Base-by-base conservation (phyloP, 92 coral and sea anemone genomes). In the Umimayanthus kanabou region DNA sequence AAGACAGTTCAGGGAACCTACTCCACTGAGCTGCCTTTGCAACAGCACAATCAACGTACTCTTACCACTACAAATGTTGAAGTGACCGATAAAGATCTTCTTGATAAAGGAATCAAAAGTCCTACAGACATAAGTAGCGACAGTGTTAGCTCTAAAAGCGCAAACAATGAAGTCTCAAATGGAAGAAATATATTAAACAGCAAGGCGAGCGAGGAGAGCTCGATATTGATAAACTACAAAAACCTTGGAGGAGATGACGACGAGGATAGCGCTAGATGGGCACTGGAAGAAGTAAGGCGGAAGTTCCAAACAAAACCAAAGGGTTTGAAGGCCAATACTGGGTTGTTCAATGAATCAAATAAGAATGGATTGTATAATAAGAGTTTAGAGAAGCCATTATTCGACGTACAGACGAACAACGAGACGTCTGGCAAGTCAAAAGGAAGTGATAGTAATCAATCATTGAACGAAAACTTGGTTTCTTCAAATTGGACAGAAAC, bases 181-280 rank as follows among this genome's bases (percentile, higher is more conserved):
- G 76, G 23, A 37, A 25, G 8, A 11, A 43, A 81, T 15, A 22
- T 20, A 16, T 39, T 40, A 37, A 81, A 39, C 2, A 23, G 25
- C 1, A 37, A 42, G 42, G 87, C 70, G 28, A 83, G 42, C 1
- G 53, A 42, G 42, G 87, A 83, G 28, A 83, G 42, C 23, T 42
- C 25, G 25, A 43, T 70, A 55, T 47, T 83, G 39, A 22, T 9
- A 22, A 73, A 70, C 77, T 83, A 83, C 67, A 83, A 83, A 83
- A 16, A 42, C 29, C 87, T 83, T 83, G 78, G 87, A 28, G 87
- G 43, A 18, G 78, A 47, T 47, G 87, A 83, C 1, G 64, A 83
- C 6, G 87, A 83, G 45, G 87, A 83, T 53, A 83, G 87, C 20
- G 65, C 87, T 28, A 83, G 47, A 29, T 83, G 87, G 87, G 87